phyloP scores from a whole-genome alignment of 2,113 vertebrate genomes.

The Boleophthalmus pectinirostris region DNA sequence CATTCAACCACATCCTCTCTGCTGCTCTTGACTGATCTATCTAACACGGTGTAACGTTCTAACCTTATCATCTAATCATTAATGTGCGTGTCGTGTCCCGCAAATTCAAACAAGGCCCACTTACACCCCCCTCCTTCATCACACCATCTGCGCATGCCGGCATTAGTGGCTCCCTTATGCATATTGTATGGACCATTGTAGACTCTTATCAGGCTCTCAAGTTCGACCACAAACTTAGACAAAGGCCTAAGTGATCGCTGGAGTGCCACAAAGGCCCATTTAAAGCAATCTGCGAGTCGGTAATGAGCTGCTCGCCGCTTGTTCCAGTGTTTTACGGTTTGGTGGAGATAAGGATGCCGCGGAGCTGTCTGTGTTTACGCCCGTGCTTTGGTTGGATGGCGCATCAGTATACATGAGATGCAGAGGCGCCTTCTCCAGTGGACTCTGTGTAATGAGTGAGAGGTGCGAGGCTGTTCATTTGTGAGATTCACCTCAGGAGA shows the following conservation, averaged over 20 bases:
- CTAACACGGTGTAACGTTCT: not conserved
- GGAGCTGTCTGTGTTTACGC: conserved; percentile 31
- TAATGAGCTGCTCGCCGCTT: conserved; percentile 44
- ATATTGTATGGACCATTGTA: conserved; percentile 25
- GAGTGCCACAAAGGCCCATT: conserved; percentile 42
- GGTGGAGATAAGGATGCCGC: conserved; percentile 2
- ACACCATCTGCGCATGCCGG: conserved; percentile 14
- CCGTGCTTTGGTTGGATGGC: conserved; percentile 1
- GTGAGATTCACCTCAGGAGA: conserved; percentile 38
- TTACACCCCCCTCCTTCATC: conserved; percentile 10
- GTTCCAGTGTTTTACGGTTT: conserved; percentile 41
- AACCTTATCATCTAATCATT: conserved; percentile 1
- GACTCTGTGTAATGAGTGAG: conserved; percentile 54
- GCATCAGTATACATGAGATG: conserved; percentile 56
- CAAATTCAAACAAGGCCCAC: conserved; percentile 10
- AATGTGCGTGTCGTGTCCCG: not conserved
- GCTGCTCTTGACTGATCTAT: not conserved
- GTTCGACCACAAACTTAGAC: conserved; percentile 33
- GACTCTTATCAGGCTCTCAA: conserved; percentile 40
- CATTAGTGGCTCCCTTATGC: conserved; percentile 34
- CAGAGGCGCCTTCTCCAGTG: conserved; percentile 40
- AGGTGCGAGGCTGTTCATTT: conserved; percentile 25
- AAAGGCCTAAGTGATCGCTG: conserved; percentile 32
- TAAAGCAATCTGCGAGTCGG: conserved; percentile 15
- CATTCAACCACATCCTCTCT: not conserved